Percentiles rank a stretch among this genome's conserved stretches.
phyloP scores from a whole-genome alignment of 1,140 invertebrate genomes.

The Drosophila aff. region DNA sequence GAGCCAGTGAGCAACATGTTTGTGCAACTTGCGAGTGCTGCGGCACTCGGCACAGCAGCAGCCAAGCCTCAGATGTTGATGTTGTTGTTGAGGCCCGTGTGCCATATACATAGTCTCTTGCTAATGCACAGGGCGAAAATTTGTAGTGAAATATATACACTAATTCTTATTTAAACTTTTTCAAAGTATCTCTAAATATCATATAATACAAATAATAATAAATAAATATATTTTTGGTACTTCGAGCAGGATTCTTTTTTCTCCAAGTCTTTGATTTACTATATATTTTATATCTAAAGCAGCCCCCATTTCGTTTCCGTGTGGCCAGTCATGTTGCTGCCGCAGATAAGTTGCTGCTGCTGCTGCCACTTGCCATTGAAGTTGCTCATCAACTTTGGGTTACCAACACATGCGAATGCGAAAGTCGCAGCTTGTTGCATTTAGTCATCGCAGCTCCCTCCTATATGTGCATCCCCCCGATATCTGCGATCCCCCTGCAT shows the following conservation, averaged over 20 bases:
- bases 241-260: not conserved
- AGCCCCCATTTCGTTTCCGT: not conserved
- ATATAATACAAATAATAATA: not conserved
- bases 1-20: conserved; percentile 81
- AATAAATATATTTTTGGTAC: not conserved
- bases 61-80: conserved; percentile 41
- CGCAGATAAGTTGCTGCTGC: conserved; percentile 57
- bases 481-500: conserved; percentile 16
- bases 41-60: conserved; percentile 64
- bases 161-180: not conserved
- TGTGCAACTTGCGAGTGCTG: conserved; percentile 75
- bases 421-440: conserved; percentile 78
- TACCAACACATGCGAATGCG: conserved; percentile 58
- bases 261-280: no score
- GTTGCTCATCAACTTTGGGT: conserved; percentile 77
- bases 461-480: conserved; percentile 15
- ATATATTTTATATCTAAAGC: not conserved
- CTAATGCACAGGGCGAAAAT: conserved; percentile 22
- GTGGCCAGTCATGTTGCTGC: conserved; percentile 51
- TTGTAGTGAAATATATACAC: not conserved
- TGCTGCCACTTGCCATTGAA: conserved; percentile 74
- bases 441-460: conserved; percentile 65
- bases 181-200: not conserved
- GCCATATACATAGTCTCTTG: conserved; percentile 57
- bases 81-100: conserved; percentile 58